Base-by-base conservation (phyloP, 2,888 invertebrate genomes). In the Anthrax anthrax region DNA sequence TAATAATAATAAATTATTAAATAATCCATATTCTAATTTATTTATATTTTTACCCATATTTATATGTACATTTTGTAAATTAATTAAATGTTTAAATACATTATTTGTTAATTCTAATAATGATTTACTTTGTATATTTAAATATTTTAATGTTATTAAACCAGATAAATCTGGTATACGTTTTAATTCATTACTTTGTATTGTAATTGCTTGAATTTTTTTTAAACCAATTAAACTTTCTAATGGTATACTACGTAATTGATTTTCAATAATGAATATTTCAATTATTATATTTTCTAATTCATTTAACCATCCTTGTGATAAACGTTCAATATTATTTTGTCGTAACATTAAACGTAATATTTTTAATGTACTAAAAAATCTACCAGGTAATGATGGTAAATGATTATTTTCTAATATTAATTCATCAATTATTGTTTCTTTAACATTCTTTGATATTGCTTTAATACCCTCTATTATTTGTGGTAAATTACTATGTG, bases 391-490 rank as follows among this genome's bases (percentile, higher is more conserved):
- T n/a, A 90, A 59, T 1, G 88, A 83, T 12, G 88, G 87, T 41
- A 90, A 69, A 58, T 84, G 83, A 63, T 89, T 90, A 59, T 87
- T 88, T 69, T 90, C 90, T 55, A 90, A 73, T 52, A 90, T 89
- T 44, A 90, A 63, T 62, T 90, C 89, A 64, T 89, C 90, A 43
- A 86, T 70, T 50, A 74, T 74, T 43, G 78, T 75, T 43, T 65
- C 67, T 6, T 41, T 40, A 17, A 42, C 29, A 19, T 29, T 42
- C 18, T 29, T 42, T 50, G 80, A 78, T 34, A 85, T 72, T 38
- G 80, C 75, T 56, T 81, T 79, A 12, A 88, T 66, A 10, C 85
- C 86, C 58, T 79, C 81, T 53, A 81, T 66, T 16, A 88, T 84
- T 61, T 80, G 80, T 6, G 81, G 77, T 47, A 89, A 69, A 60